phyloP scores from a whole-genome alignment of 2,888 invertebrate genomes.

The Plebejus melissa region DNA sequence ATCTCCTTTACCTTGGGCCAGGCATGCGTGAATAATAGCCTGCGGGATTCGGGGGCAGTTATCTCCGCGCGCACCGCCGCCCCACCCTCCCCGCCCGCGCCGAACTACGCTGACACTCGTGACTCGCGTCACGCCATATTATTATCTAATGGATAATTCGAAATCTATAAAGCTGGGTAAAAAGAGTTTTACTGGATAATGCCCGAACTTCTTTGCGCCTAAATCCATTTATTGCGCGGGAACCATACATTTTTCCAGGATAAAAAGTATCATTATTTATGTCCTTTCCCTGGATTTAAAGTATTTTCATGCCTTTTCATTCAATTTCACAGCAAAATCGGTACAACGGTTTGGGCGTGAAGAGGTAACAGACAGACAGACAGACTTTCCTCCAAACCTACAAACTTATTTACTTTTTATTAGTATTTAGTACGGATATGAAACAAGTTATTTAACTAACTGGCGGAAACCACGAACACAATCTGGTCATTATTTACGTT shows the following conservation, averaged over 20 bases:
- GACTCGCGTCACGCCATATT: conserved; percentile 22
- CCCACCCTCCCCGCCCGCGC: neutral
- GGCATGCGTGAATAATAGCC: conserved; percentile 42
- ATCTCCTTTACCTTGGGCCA: conserved; percentile 22
- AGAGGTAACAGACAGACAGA: no score
- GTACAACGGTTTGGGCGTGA: no score
- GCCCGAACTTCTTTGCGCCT: no score
- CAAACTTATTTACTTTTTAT: neutral
- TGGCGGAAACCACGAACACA: neutral
- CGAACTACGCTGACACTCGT: conserved; percentile 17
- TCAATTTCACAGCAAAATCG: no score
- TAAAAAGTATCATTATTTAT: no score
- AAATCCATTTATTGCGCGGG: no score
- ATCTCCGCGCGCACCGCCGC: conserved; percentile 36
- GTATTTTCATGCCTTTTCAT: no score
- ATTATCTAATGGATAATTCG: neutral
- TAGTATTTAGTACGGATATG: neutral
- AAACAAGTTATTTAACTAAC: neutral
- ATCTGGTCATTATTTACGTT: neutral
- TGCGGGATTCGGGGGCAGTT: conserved; percentile 39
- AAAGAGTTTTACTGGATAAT: no score
- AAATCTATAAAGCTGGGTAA: neutral
- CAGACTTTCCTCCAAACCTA: no score
- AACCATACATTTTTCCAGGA: no score
- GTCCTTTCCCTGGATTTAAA: no score